Evolutionary conservation across 2,888 invertebrate genomes (phyloP).

Genomic region (Diarsia dahlii): DNA sequence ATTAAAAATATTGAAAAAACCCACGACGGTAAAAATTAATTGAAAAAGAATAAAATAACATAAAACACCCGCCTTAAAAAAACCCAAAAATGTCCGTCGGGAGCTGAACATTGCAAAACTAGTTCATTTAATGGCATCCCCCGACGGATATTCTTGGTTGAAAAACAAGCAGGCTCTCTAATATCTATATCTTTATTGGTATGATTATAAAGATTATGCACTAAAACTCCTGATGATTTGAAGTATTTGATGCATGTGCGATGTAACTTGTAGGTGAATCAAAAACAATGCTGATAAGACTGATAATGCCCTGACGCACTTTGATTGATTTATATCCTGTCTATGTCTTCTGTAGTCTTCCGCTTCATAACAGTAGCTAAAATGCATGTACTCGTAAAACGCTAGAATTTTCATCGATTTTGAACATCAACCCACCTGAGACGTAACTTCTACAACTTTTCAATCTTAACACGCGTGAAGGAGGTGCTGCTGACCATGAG

Average conservation of each 20-base stretch:
- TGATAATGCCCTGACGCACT: slow-evolving; percentile 7
- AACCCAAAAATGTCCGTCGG: too few species aligned
- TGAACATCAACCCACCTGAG: too few species aligned
- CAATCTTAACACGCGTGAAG: too few species aligned
- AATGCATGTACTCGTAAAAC: neutral
- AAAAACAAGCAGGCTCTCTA: too few species aligned
- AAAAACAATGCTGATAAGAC: slow-evolving; percentile 40
- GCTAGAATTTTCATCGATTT: neutral
- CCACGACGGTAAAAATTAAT: too few species aligned
- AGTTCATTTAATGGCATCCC: too few species aligned
- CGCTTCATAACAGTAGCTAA: neutral
- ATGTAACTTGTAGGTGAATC: slow-evolving; percentile 18
- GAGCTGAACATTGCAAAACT: too few species aligned
- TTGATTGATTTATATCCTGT: slow-evolving; percentile 35
- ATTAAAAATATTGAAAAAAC: too few species aligned
- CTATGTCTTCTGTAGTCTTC: neutral
- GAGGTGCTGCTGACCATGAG: too few species aligned
- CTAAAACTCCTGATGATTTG: neutral
- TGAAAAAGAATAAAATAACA: too few species aligned
- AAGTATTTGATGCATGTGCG: neutral
- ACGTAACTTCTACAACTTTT: neutral
- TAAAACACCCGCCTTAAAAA: too few species aligned
- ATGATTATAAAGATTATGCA: slow-evolving; percentile 20
- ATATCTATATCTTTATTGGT: slow-evolving; percentile 31
- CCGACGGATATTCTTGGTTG: too few species aligned